These are phyloP conservation scores for Drosophila koepferae DNA, from an alignment of 2,888 invertebrate genomes.

Conservation along the genomic window DNA sequence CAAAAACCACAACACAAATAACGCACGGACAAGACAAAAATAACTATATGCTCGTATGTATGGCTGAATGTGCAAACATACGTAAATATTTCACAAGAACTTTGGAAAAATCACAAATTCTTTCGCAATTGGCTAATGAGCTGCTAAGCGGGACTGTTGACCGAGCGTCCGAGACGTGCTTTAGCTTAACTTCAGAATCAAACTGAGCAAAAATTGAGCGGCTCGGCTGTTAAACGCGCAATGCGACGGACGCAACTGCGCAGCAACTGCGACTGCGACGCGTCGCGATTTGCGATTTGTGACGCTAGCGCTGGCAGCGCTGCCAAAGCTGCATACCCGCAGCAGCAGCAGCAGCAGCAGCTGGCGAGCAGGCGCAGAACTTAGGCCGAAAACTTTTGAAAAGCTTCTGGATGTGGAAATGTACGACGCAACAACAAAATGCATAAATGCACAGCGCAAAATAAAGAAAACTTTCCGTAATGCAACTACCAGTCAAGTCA, in stretches of 20 bases:
- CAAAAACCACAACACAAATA: conserved; percentile 78
- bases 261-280: conserved; percentile 21
- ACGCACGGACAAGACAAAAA: conserved; percentile 60
- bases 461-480: conserved; percentile 35
- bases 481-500: conserved; percentile 8
- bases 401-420: conserved; percentile 57
- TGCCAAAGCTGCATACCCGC: conserved; percentile 31
- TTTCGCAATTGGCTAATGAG: conserved; percentile 69
- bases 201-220: conserved; percentile 68
- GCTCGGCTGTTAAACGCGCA: conserved; percentile 71
- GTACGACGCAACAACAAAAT: conserved; percentile 25
- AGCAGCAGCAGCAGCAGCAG: conserved; percentile 17
- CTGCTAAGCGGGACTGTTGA: conserved; percentile 32
- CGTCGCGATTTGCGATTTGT: conserved; percentile 12
- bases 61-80: conserved; percentile 31
- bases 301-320: conserved; percentile 25
- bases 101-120: conserved; percentile 65
- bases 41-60: conserved; percentile 23
- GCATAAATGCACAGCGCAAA: conserved; percentile 27
- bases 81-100: conserved; percentile 72
- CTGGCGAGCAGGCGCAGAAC: conserved; percentile 61
- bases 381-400: conserved; percentile 28
- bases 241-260: conserved; percentile 57
- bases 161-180: conserved; percentile 49
- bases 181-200: conserved; percentile 77